These are phyloP conservation scores for Phengaris arion DNA, from an alignment of 2,888 invertebrate genomes.

Conservation along the genomic window DNA sequence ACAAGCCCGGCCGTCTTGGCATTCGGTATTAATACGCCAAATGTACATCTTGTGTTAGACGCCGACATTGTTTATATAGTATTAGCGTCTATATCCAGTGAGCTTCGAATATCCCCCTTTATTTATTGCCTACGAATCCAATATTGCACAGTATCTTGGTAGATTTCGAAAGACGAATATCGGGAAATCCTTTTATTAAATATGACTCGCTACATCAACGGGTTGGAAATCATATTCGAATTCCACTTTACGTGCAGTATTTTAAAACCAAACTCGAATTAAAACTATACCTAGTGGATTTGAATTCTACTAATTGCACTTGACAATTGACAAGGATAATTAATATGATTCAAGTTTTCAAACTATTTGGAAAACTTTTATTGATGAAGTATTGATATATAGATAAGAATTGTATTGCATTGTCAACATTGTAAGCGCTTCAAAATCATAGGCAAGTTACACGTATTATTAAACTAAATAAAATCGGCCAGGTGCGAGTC, in stretches of 20 bases:
- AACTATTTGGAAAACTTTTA: too few relatives aligned
- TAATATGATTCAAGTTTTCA: too few relatives aligned
- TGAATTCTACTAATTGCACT: too few relatives aligned
- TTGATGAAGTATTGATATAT: too few relatives aligned
- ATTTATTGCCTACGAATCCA: neutral
- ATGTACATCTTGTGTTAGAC: constrained; percentile 7
- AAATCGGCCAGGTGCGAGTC: too few relatives aligned
- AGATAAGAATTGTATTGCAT: too few relatives aligned
- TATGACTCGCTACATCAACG: neutral
- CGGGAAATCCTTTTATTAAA: too few relatives aligned
- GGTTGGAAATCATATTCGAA: neutral
- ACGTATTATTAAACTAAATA: too few relatives aligned
- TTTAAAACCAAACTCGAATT: constrained; percentile 10
- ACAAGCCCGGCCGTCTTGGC: neutral
- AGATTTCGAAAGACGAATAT: neutral
- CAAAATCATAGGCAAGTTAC: too few relatives aligned
- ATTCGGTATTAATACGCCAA: constrained; percentile 14
- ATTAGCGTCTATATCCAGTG: constrained; percentile 18
- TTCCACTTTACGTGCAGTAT: neutral
- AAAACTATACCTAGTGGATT: too few relatives aligned
- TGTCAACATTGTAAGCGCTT: too few relatives aligned
- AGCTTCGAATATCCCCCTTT: constrained; percentile 11
- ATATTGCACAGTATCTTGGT: neutral
- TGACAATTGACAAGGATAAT: too few relatives aligned
- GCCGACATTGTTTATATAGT: constrained; percentile 24